Base-by-base conservation (phyloP, 1,140 invertebrate genomes). In the Akabosia matsudoensis region DNA sequence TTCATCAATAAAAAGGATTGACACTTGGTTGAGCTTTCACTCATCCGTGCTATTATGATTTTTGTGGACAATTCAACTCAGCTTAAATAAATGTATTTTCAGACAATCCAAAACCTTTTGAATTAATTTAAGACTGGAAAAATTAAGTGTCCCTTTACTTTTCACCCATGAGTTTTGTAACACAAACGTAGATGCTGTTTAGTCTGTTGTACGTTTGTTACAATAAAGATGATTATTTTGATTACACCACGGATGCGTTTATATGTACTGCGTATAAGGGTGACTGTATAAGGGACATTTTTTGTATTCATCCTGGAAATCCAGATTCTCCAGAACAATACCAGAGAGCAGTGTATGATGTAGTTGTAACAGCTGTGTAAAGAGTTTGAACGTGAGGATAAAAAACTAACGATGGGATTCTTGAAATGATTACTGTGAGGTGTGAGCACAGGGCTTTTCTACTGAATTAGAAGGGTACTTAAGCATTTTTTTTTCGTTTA, bases 201-300 rank as follows among this genome's bases (percentile, higher is more conserved):
- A 7, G 37, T 45, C 37, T 18, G 18, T 18, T 10, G 7, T 45
- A 10, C 7, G 7, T 45, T 67, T 56, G 10, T 22, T 56, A 56
- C 54, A 56, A 56, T 45, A 7, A 31, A 67, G 61, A 67, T 67
- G 61, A 67, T 67, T 67, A 67, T 67, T 67, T 67, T 67, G 61
- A 67, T 67, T 67, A n/a, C 28, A 31, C 28, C 54, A 18, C 37
- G 18, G 37, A 45, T 45, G 37, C 7, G 37, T 45, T 45, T 45
- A 45, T 45, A 18, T 10, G 37, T 18, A 45, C 37, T n/a, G n/a
- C n/a, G n/a, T n/a, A n/a, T n/a, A n/a, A n/a, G n/a, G n/a, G n/a
- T n/a, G n/a, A n/a, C n/a, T n/a, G n/a, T n/a, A n/a, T n/a, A n/a
- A n/a, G n/a, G n/a, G n/a, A n/a, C n/a, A n/a, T n/a, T n/a, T n/a